Evolutionary conservation across 2,888 invertebrate species (phyloP).

Genomic region (Parnassius smintheus): DNA sequence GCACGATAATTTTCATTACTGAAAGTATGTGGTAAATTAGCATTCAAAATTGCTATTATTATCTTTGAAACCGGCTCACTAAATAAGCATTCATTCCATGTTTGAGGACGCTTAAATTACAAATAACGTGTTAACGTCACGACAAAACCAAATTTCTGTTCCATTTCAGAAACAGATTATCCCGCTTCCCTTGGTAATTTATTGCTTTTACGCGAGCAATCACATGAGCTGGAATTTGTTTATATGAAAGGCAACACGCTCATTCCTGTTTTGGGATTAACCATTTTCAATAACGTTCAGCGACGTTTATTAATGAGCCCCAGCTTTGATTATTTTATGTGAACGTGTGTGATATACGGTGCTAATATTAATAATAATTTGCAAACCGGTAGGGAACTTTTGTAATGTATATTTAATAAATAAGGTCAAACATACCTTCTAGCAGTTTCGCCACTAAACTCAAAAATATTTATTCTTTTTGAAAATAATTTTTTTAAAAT

Average conservation of each 20-base stretch:
- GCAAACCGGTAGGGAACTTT: too few species aligned
- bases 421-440: too few species aligned
- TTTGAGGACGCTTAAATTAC: constrained; percentile 15
- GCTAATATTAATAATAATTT: neutral
- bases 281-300: neutral
- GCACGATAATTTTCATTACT: too few species aligned
- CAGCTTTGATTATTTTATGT: neutral
- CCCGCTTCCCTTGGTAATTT: constrained; percentile 14
- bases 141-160: constrained; percentile 14
- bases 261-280: constrained; percentile 5
- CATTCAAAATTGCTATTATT: too few species aligned
- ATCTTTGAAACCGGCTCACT: too few species aligned
- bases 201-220: constrained; percentile 18
- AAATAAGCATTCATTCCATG: neutral
- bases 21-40: too few species aligned
- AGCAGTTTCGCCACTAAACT: too few species aligned
- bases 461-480: too few species aligned
- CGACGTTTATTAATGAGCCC: neutral
- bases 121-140: constrained; percentile 8
- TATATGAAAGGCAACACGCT: constrained; percentile 2
- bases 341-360: neutral
- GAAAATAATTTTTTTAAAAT: too few species aligned
- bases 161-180: constrained; percentile 19
- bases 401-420: too few species aligned
- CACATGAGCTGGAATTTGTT: constrained; percentile 14